phyloP scores from a whole-genome alignment of 2,888 invertebrate genomes.

The Tenthredo amoena region DNA sequence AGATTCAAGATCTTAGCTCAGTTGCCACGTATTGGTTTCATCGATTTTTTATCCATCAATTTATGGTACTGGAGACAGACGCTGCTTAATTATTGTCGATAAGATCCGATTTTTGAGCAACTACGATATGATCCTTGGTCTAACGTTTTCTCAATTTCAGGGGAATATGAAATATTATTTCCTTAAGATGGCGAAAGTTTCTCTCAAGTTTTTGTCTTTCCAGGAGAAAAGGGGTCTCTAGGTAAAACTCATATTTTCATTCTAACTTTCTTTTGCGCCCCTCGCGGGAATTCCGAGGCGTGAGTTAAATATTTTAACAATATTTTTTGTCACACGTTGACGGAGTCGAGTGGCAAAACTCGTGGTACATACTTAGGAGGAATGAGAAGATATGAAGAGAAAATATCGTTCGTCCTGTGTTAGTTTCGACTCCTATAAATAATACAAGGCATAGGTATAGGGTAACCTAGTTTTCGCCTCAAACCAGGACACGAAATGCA shows the following conservation, averaged over 20 bases:
- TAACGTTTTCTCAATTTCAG: neutral
- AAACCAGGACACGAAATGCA: neutral
- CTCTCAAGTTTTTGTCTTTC: neutral
- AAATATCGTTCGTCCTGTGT: neutral
- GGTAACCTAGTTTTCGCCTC: neutral
- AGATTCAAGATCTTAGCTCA: neutral
- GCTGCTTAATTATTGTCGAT: neutral
- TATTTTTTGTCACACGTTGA: neutral
- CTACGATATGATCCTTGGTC: neutral
- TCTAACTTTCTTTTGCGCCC: neutral
- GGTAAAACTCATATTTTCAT: neutral
- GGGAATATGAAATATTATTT: neutral
- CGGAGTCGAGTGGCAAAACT: neutral
- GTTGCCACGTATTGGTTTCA: neutral
- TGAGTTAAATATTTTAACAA: constrained; percentile 21
- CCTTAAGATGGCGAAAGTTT: neutral
- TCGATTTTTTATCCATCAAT: neutral
- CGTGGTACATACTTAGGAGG: neutral
- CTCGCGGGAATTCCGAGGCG: neutral
- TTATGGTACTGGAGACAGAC: neutral
- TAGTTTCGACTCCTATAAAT: neutral
- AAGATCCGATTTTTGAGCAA: neutral
- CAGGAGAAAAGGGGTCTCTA: neutral
- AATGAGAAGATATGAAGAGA: neutral
- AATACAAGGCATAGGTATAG: neutral